phyloP scores from a whole-genome alignment of 2,888 invertebrate genomes.

The Pecten maximus region DNA sequence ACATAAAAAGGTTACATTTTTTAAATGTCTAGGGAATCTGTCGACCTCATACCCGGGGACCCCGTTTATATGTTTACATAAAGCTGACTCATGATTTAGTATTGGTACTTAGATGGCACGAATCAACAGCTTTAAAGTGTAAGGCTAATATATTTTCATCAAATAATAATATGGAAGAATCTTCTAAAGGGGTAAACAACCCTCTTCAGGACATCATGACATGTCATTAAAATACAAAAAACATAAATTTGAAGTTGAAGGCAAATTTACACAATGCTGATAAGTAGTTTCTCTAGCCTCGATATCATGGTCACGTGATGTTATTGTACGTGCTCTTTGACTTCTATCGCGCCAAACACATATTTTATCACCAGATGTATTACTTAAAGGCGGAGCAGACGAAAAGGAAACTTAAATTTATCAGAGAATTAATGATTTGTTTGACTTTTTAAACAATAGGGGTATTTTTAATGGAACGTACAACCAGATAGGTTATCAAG shows the following conservation, averaged over 20 bases:
- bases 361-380: neutral
- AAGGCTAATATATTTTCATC: slow-evolving; percentile 12
- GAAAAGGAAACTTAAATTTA: neutral
- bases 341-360: neutral
- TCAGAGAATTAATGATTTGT: neutral
- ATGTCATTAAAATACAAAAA: slow-evolving; percentile 26
- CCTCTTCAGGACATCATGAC: slow-evolving; percentile 7
- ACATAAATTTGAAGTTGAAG: slow-evolving; percentile 1
- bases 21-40: neutral
- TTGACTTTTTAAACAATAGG: neutral
- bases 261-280: neutral
- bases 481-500: neutral
- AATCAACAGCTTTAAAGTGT: neutral
- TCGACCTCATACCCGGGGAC: neutral
- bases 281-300: neutral
- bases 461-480: neutral
- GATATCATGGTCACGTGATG: neutral
- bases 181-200: neutral
- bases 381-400: neutral
- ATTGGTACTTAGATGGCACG: neutral
- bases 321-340: slow-evolving; percentile 7
- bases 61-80: neutral
- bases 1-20: neutral
- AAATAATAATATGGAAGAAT: neutral
- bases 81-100: neutral